These are phyloP conservation scores for Syngnathus floridae DNA, from an alignment of 2,113 vertebrate species.

Conservation along the genomic window DNA sequence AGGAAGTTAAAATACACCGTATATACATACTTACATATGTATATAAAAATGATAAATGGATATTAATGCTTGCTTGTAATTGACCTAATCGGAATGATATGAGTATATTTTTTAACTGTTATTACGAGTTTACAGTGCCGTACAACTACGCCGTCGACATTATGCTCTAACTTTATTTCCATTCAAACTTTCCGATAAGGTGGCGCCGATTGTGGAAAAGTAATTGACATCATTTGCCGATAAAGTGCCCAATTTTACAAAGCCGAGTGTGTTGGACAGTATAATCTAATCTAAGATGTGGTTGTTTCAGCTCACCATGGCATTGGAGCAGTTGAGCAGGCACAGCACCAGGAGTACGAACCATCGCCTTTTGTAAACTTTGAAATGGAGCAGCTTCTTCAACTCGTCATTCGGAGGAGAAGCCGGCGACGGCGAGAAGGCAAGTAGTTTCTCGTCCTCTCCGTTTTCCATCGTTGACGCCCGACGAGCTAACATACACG, in stretches of 20 bases:
- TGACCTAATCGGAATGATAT: neutral
- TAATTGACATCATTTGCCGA: neutral
- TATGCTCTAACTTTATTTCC: neutral
- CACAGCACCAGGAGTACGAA: constrained; percentile 74
- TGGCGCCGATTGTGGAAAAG: neutral
- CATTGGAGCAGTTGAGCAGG: constrained; percentile 82
- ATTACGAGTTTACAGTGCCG: neutral
- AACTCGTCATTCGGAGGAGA: neutral
- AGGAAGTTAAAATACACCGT: neutral
- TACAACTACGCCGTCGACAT: neutral
- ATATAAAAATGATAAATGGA: neutral
- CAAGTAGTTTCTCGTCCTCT: constrained; percentile 14
- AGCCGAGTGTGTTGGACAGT: neutral
- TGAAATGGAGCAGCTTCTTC: constrained; percentile 29
- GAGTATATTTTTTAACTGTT: neutral
- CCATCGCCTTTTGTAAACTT: constrained; percentile 78
- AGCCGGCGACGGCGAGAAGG: neutral
- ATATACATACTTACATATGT: neutral
- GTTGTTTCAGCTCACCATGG: constrained; percentile 67
- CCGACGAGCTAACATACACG: neutral
- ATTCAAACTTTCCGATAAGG: neutral
- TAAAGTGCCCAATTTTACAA: neutral
- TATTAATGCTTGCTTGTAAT: neutral
- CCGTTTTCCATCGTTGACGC: neutral
- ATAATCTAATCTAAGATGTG: neutral